Base-by-base conservation (phyloP, 2,797 vertebrate genomes). In the Danio tinwini region DNA sequence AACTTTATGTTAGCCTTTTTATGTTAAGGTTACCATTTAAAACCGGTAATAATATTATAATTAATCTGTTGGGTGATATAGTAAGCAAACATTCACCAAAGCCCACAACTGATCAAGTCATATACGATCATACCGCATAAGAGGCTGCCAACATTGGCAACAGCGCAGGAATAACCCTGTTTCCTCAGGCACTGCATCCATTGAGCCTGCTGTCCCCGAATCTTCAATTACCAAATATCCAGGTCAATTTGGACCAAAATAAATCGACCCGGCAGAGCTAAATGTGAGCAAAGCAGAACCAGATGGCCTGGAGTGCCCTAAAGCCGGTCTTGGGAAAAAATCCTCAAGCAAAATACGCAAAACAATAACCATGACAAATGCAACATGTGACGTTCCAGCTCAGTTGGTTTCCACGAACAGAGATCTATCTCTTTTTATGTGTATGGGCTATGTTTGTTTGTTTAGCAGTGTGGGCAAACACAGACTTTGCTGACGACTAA, bases 151-250 rank as follows among this genome's bases (percentile, higher is more conserved):
- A 80, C 74, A 67, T 42, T 80, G 71, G 11, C 52, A 67, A 58
- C 62, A 50, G 14, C 37, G 29, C 19, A 19, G 59, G 21, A 67
- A 79, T 71, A 47, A 72, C 40, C 21, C 40, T 59, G 67, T 49
- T 52, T n/a, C 67, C 78, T 58, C n/a, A 72, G 78, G 69, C 78
- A 56, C 21, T 45, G 56, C 82, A 83, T 58, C 78, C 84, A 81
- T 87, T 90, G 90, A 81, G 40, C 86, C 84, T 86, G 87, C 90
- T 91, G 91, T 91, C 89, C 88, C 72, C 84, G 83, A 89, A 91
- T 91, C 91, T 91, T 88, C 86, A 90, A 90, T 93, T 92, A 92
- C 88, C 87, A 86, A 84, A 90, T 88, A 89, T 88, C 85, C 88
- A 91, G 87, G 88, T 87, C 87, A 88, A 88, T 90, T 88, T 89